phyloP scores from a whole-genome alignment of 2,888 invertebrate genomes.

The Lasioglossum leucozonium region DNA sequence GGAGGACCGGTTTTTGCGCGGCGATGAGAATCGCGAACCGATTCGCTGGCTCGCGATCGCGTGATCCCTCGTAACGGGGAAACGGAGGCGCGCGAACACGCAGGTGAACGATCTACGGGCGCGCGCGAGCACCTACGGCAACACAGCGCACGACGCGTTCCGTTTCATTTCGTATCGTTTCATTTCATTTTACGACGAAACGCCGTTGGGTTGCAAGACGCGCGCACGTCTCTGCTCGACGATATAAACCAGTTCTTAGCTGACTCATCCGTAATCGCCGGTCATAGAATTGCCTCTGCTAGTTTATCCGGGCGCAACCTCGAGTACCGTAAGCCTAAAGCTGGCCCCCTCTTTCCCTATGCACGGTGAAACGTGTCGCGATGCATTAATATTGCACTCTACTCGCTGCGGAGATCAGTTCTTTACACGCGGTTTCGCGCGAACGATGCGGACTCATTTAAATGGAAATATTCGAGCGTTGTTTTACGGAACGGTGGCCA shows the following conservation, averaged over 20 bases:
- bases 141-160: background rate
- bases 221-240: background rate
- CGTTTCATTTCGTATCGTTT: background rate
- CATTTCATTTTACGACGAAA: background rate
- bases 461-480: background rate
- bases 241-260: background rate
- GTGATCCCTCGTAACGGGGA: constrained; percentile 46
- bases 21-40: constrained; percentile 25
- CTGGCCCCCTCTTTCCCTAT: background rate
- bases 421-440: background rate
- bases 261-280: background rate
- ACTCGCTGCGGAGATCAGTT: background rate
- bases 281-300: background rate
- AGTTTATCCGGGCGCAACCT: background rate
- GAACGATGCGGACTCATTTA: background rate
- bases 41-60: constrained; percentile 47
- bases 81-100: constrained; percentile 7
- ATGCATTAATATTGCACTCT: background rate
- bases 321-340: background rate
- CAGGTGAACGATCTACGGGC: constrained; percentile 47
- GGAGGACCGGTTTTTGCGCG: constrained; percentile 51
- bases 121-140: background rate
- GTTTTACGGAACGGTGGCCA: background rate
- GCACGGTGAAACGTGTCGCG: background rate
- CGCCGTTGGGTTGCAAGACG: background rate